Base-by-base conservation (phyloP, 2,888 invertebrate species). In the Limnephilus rhombicus region DNA sequence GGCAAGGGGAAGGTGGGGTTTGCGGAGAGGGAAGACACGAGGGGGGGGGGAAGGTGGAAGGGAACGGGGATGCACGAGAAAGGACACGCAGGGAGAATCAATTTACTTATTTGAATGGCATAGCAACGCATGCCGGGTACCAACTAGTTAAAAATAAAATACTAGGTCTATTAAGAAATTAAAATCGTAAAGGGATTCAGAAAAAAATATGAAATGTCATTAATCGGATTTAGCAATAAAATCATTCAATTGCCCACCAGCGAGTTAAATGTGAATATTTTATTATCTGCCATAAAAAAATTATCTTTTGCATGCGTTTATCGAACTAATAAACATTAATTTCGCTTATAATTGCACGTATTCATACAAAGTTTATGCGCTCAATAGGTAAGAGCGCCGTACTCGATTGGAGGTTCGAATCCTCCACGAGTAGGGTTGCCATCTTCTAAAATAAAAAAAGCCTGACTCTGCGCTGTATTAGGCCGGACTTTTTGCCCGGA, bases 371-470 rank as follows among this genome's bases (percentile, higher is more conserved):
- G 68, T 68, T 68, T 34, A 31, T 2, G 12, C 4, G 34, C 82
- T 82, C 82, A 82, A 82, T 82, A 82, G 34, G 82, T 82, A 34
- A 82, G 82, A 82, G 34, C 15, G 82, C 34, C 82, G 34, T 13
- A 34, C 31, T 82, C 13, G 18, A 82, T 31, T 82, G 82, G 31
- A 31, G 34, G 82, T 82, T 82, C 31, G 34, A 82, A 34, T 82
- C 82, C 34, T 82, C 7, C 82, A 82, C 34, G 82, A 34, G 29
- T 15, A 82, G n/a, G n/a, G n/a, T n/a, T n/a, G n/a, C n/a, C n/a
- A n/a, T n/a, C n/a, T n/a, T n/a, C n/a, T n/a, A n/a, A n/a, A n/a
- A n/a, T n/a, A n/a, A n/a, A n/a, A n/a, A n/a, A n/a, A n/a, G n/a
- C n/a, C n/a, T n/a, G n/a, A n/a, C n/a, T n/a, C n/a, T n/a, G n/a